phyloP scores from a whole-genome alignment of 2,888 invertebrate species.

The Pogonocherus hispidulus region DNA sequence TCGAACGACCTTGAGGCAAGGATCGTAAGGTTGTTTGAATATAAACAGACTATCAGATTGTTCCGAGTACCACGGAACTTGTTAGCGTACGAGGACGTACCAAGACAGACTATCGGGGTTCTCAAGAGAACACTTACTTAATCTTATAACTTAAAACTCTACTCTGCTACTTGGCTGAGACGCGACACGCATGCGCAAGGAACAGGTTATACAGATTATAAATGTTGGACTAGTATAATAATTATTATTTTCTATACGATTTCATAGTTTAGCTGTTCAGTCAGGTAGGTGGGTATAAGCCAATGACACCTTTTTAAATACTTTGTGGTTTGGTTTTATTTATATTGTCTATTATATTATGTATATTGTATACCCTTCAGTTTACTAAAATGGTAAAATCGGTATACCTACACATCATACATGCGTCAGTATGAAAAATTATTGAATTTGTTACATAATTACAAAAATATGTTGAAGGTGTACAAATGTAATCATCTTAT shows the following conservation, averaged over 20 bases:
- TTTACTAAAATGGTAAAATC: background rate
- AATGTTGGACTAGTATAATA: slow-evolving; percentile 28
- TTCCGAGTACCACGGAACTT: slow-evolving; percentile 29
- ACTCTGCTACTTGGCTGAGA: background rate
- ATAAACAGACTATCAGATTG: slow-evolving; percentile 37
- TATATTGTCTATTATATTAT: slow-evolving; percentile 14
- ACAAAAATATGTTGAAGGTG: background rate
- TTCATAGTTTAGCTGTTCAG: slow-evolving; percentile 19
- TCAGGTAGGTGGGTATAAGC: slow-evolving; percentile 26
- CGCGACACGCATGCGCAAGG: slow-evolving; percentile 3
- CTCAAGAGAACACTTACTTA: slow-evolving; percentile 25
- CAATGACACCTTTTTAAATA: slow-evolving; percentile 27
- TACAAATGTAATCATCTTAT: no score
- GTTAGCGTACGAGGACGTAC: slow-evolving; percentile 27
- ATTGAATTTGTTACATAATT: background rate
- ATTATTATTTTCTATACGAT: slow-evolving; percentile 32
- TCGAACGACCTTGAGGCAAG: slow-evolving; percentile 57
- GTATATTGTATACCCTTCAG: slow-evolving; percentile 4
- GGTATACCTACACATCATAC: background rate
- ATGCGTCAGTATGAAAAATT: background rate
- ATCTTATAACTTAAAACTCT: slow-evolving; percentile 10
- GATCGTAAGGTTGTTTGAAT: slow-evolving; percentile 51
- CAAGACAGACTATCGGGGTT: slow-evolving; percentile 27
- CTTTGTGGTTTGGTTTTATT: slow-evolving; percentile 7
- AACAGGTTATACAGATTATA: slow-evolving; percentile 35